Evolutionary conservation across 2,888 invertebrate genomes (phyloP).

Genomic region (Catonia carolina): DNA sequence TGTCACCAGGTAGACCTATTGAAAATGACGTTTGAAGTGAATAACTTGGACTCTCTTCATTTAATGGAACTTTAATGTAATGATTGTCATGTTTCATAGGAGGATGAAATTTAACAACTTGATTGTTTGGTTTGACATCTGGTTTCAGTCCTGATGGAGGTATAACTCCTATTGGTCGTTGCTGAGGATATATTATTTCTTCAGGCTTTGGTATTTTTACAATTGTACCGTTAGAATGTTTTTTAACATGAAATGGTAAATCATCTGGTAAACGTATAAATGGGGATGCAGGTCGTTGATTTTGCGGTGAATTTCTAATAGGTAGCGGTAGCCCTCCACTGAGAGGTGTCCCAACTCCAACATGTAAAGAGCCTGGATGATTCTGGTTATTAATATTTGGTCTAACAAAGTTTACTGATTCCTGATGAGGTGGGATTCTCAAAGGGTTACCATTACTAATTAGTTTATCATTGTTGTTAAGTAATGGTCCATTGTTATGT

Average conservation of each 20-base stretch:
- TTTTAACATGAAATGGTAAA: slow-evolving; percentile 13
- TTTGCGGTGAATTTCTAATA: slow-evolving; percentile 2
- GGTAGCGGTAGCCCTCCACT: not conserved
- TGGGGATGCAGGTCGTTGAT: slow-evolving; percentile 8
- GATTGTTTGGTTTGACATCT: not conserved
- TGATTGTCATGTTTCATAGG: slow-evolving; percentile 29
- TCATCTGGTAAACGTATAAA: slow-evolving; percentile 13
- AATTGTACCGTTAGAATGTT: not conserved
- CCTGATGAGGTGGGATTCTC: not conserved
- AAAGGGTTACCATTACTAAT: too few species aligned
- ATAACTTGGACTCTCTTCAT: slow-evolving; percentile 34
- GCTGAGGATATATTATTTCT: slow-evolving; percentile 4
- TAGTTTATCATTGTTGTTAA: not conserved
- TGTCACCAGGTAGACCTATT: slow-evolving; percentile 30
- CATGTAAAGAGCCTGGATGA: slow-evolving; percentile 3
- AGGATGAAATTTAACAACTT: slow-evolving; percentile 18
- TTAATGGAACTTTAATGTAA: slow-evolving; percentile 29
- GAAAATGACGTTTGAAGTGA: slow-evolving; percentile 37
- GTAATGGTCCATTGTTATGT: slow-evolving; percentile 1
- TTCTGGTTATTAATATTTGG: not conserved
- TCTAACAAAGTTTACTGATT: slow-evolving; percentile 9
- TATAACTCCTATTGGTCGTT: slow-evolving; percentile 17
- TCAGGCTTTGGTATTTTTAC: slow-evolving; percentile 8
- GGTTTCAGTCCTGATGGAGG: slow-evolving; percentile 13
- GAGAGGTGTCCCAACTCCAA: not conserved